Evolutionary conservation across 2,113 vertebrate species (phyloP).

Genomic region (Caranx melampygus): DNA sequence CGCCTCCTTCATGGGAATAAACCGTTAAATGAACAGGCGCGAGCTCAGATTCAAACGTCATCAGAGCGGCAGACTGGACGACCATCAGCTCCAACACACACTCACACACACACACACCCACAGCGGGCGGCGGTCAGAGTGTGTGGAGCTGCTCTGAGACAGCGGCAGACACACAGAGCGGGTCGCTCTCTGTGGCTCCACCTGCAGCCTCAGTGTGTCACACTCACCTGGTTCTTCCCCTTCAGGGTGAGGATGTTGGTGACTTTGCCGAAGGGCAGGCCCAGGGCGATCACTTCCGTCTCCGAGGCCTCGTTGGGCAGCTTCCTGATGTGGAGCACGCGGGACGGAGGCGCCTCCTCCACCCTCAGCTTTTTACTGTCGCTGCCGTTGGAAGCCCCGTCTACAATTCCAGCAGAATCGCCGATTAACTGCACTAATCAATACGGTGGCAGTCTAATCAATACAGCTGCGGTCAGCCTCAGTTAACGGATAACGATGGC

Average conservation of each 20-base stretch:
- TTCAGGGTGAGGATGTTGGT: conserved; percentile 98
- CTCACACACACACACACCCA: no score
- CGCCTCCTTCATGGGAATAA: no score
- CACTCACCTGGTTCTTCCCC: conserved; percentile 96
- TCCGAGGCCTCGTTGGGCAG: conserved; percentile 96
- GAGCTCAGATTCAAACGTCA: not conserved
- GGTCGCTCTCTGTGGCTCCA: no score
- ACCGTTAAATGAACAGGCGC: not conserved
- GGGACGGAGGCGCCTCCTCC: conserved; percentile 94
- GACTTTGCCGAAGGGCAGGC: conserved; percentile 97
- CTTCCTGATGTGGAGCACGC: conserved; percentile 97
- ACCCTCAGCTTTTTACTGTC: conserved; percentile 97
- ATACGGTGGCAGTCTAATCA: no score
- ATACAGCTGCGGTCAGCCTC: not conserved
- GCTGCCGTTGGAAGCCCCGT: conserved; percentile 93
- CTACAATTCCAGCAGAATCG: conserved; percentile 46
- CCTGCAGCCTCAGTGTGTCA: no score
- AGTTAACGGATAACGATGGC: not conserved
- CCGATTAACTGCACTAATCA: not conserved
- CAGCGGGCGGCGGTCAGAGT: no score
- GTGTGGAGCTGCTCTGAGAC: no score
- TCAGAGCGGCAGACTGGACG: not conserved
- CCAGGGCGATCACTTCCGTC: conserved; percentile 96
- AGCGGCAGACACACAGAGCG: no score
- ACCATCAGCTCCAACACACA: not conserved